Conservation (phyloP, 2,797 vertebrate species). For the Mus minutoides region DNA sequence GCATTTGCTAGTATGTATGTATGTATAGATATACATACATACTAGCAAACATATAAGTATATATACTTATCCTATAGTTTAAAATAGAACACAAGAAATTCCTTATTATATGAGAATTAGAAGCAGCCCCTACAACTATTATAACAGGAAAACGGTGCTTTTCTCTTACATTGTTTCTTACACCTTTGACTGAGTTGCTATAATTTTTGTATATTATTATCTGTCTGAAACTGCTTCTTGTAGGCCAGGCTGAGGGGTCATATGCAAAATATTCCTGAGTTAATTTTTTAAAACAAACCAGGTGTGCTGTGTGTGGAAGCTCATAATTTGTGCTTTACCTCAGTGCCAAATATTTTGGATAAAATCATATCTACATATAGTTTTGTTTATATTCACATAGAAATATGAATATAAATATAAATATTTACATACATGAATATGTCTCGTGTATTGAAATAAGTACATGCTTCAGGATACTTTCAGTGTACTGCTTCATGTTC, state of each 20-base stretch:
- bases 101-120: slow-evolving; percentile 51
- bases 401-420: not conserved
- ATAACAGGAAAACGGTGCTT: not conserved
- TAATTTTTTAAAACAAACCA: slow-evolving; percentile 40
- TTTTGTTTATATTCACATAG: not conserved
- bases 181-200: not conserved
- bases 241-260: slow-evolving; percentile 1
- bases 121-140: not conserved
- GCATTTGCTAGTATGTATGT: not conserved
- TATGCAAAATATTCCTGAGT: slow-evolving; percentile 53
- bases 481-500: not conserved
- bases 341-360: not conserved
- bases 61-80: slow-evolving; percentile 2
- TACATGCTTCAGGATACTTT: not conserved
- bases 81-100: slow-evolving; percentile 59
- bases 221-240: slow-evolving; percentile 69
- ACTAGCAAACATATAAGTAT: no score
- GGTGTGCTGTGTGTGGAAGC: not conserved
- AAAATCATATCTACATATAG: slow-evolving; percentile 10
- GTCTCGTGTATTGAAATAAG: slow-evolving; percentile 32
- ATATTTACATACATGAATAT: not conserved
- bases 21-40: no score
- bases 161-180: not conserved
- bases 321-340: not conserved
- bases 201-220: slow-evolving; percentile 31